A percentile compares a stretch with the other conserved stretches of the same genome.
Conservation (phyloP, 2,888 invertebrate genomes). For the Brassicogethes aeneus region DNA sequence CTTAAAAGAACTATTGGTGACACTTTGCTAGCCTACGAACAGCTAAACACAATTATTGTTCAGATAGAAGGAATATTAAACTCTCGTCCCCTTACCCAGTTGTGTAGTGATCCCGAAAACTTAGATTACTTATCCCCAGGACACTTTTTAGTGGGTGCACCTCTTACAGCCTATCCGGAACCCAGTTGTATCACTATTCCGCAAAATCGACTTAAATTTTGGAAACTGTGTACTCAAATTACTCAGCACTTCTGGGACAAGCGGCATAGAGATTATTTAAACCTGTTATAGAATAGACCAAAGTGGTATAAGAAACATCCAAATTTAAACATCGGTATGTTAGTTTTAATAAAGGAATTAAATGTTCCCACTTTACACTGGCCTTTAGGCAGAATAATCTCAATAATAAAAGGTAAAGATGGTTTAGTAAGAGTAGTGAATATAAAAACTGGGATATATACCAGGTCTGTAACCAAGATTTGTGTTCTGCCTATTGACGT, state of each 20-base stretch:
- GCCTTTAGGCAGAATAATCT: not conserved
- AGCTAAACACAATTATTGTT: not conserved
- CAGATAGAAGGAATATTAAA: not conserved
- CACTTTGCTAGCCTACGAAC: not conserved
- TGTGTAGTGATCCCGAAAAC: not conserved
- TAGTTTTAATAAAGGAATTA: not conserved
- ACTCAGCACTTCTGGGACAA: slow-evolving; percentile 1
- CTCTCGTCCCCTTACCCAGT: not conserved
- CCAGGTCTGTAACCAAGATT: not conserved
- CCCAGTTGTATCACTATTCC: not conserved
- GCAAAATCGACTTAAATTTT: not conserved
- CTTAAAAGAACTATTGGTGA: not conserved
- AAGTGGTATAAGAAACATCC: not conserved
- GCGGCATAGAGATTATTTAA: slow-evolving; percentile 1
- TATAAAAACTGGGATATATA: slow-evolving; percentile 1
- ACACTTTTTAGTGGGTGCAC: not conserved
- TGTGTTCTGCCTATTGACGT: slow-evolving; percentile 2
- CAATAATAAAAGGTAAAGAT: slow-evolving; percentile 1
- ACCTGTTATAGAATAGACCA: not conserved
- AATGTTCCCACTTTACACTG: not conserved
- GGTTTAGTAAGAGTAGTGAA: not conserved
- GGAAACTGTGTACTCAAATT: slow-evolving; percentile 1
- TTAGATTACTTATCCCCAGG: not conserved
- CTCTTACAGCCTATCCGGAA: not conserved
- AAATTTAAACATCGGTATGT: not conserved